Conservation (phyloP, 2,797 vertebrate genomes). For the Acipenser oxyrinchus region DNA sequence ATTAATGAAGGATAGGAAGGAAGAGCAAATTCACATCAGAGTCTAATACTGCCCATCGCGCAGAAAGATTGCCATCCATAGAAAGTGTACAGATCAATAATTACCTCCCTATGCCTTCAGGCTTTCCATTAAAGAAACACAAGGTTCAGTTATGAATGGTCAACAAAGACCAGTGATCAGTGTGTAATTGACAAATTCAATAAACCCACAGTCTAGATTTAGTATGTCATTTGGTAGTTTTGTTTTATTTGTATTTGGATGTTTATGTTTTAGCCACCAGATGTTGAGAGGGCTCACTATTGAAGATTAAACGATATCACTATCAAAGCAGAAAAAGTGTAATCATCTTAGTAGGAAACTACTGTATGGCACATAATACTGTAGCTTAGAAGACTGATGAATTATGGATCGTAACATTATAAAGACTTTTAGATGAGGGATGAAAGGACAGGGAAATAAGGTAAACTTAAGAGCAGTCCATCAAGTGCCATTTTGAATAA, state of each 20-base stretch:
- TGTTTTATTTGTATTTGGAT: too few species aligned
- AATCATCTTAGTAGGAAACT: not conserved
- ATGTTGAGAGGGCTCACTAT: too few species aligned
- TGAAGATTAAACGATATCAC: not conserved
- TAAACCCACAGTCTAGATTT: too few species aligned
- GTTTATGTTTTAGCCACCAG: too few species aligned
- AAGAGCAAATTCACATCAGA: constrained; percentile 21
- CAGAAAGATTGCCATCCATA: constrained; percentile 15
- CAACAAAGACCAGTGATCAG: too few species aligned
- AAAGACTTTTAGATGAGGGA: constrained; percentile 2
- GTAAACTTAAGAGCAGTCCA: not conserved
- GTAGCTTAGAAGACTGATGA: constrained; percentile 2
- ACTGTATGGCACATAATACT: not conserved
- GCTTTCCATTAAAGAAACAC: too few species aligned
- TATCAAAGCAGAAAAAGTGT: not conserved
- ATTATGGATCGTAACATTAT: constrained; percentile 6
- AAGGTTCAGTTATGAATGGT: too few species aligned
- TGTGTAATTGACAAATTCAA: too few species aligned
- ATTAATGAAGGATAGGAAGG: constrained; percentile 5
- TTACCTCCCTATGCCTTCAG: constrained; percentile 22
- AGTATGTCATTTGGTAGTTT: too few species aligned
- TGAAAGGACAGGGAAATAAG: not conserved
- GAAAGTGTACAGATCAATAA: constrained; percentile 30
- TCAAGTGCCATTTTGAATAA: constrained; percentile 32
- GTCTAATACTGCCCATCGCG: constrained; percentile 6